Evolutionary conservation across 2,113 vertebrate species (phyloP).

Genomic region (Toxotes jaculatrix): DNA sequence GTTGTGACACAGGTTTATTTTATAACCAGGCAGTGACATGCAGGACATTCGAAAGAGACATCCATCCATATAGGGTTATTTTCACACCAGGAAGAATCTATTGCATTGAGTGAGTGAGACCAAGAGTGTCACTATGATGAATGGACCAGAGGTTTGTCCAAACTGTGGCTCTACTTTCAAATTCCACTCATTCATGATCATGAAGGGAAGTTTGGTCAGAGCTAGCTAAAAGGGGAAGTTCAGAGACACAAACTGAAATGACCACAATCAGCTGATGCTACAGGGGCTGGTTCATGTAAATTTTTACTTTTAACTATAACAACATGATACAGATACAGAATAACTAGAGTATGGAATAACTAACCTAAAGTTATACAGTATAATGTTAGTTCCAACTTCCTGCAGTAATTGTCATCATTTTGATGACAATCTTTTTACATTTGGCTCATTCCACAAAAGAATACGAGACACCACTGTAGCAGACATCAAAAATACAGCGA

Average conservation of each 20-base stretch:
- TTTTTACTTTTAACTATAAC: background rate
- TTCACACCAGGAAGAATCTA: constrained; percentile 8
- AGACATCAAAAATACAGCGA: too few relatives aligned
- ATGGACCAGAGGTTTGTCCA: constrained; percentile 50
- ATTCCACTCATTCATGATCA: constrained; percentile 64
- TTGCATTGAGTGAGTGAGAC: constrained; percentile 14
- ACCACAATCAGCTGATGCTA: constrained; percentile 35
- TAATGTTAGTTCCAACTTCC: background rate
- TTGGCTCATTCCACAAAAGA: too few relatives aligned
- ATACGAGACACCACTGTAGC: too few relatives aligned
- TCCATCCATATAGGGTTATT: constrained; percentile 30
- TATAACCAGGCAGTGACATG: constrained; percentile 8
- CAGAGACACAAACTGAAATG: constrained; percentile 31
- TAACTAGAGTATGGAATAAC: background rate
- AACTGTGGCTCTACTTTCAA: constrained; percentile 47
- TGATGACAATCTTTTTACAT: background rate
- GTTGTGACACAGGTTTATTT: constrained; percentile 21
- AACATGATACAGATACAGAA: background rate
- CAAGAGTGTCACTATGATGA: constrained; percentile 49
- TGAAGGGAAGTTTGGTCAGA: constrained; percentile 40
- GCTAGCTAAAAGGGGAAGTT: constrained; percentile 50
- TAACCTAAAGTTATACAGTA: background rate
- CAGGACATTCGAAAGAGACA: constrained; percentile 29
- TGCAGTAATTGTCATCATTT: background rate
- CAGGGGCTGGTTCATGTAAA: background rate